Evolutionary conservation across 2,888 invertebrate genomes (phyloP).

Genomic region (Conomelus anceps): DNA sequence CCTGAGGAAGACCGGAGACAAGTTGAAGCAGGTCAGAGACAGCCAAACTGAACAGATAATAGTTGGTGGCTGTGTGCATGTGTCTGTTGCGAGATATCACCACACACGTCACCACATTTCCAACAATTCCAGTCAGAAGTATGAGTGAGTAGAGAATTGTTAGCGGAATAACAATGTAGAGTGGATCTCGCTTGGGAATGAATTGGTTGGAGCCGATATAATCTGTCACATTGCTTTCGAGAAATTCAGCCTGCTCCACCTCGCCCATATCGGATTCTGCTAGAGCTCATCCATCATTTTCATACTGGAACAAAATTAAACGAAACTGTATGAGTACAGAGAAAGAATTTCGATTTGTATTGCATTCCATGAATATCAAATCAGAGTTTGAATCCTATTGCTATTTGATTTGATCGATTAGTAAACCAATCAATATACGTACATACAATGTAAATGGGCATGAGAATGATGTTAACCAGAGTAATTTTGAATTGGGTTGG

Average conservation of each 20-base stretch:
- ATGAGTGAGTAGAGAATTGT: constrained; percentile 71
- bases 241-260: background rate
- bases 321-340: too few species aligned
- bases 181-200: constrained; percentile 43
- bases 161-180: constrained; percentile 61
- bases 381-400: too few species aligned
- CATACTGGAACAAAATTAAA: background rate
- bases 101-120: constrained; percentile 76
- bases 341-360: too few species aligned
- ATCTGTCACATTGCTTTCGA: background rate
- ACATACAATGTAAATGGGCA: too few species aligned
- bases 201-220: background rate
- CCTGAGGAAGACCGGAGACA: constrained; percentile 73
- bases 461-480: too few species aligned
- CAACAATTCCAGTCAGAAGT: constrained; percentile 69
- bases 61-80: constrained; percentile 76
- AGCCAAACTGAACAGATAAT: constrained; percentile 77
- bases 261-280: background rate
- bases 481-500: too few species aligned
- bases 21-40: constrained; percentile 72
- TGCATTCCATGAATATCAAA: too few species aligned
- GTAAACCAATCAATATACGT: too few species aligned
- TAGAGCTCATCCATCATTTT: background rate
- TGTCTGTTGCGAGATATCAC: constrained; percentile 75
- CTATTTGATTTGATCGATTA: too few species aligned